These are phyloP conservation scores for Xiphorhynchus erythropygius DNA, from an alignment of 2,797 vertebrate species.

Conservation along the genomic window DNA sequence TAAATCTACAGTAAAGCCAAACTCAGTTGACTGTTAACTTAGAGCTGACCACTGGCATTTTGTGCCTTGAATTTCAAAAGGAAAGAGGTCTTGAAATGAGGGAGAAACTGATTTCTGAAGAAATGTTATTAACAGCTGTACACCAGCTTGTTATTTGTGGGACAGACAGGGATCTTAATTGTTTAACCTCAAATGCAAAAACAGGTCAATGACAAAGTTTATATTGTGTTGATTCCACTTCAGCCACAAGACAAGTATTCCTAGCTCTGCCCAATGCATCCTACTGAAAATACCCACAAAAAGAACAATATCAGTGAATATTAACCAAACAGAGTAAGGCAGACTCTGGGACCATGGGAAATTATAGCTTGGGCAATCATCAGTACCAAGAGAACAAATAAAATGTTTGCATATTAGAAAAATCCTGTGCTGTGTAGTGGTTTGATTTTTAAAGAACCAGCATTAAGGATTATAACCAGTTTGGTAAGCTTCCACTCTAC, in stretches of 20 bases:
- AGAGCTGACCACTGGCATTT: background rate
- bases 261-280: background rate
- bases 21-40: background rate
- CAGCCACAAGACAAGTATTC: background rate
- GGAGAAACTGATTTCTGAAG: background rate
- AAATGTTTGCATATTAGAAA: background rate
- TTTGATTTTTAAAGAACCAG: background rate
- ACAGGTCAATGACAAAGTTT: background rate
- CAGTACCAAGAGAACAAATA: background rate
- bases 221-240: accelerated
- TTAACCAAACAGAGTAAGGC: background rate
- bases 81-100: background rate
- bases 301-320: background rate
- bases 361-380: background rate
- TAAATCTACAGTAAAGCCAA: background rate
- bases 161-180: background rate
- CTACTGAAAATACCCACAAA: background rate
- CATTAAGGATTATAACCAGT: background rate
- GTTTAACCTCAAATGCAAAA: background rate
- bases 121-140: background rate
- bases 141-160: background rate
- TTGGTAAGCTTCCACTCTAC: background rate
- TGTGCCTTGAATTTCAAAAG: background rate
- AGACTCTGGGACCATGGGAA: background rate
- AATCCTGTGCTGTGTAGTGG: accelerated